Percentiles rank a stretch among this genome's conserved stretches.
These are phyloP conservation scores for Argyrosomus regius DNA, from an alignment of 2,797 vertebrate genomes.

Conservation along the genomic window DNA sequence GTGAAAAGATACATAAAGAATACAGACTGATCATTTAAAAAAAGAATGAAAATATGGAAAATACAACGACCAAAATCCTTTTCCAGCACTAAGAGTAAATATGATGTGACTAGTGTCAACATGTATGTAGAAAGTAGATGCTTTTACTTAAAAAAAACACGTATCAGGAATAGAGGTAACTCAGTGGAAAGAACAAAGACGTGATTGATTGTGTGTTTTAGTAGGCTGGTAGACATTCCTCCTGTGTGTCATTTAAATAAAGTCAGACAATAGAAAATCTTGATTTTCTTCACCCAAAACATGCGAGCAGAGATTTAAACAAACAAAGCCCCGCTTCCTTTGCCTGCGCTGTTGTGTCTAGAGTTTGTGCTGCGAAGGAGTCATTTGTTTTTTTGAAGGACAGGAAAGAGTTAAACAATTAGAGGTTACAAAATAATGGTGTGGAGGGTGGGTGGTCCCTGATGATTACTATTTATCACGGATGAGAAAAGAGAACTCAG, in stretches of 20 bases:
- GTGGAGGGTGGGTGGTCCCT: slow-evolving; percentile 69
- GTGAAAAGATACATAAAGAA: slow-evolving; percentile 18
- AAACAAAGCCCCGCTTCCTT: slow-evolving; percentile 58
- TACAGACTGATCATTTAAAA: slow-evolving; percentile 19
- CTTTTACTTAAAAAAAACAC: neutral
- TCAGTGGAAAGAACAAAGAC: slow-evolving; percentile 3
- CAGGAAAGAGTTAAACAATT: slow-evolving; percentile 85
- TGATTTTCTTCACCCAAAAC: slow-evolving; percentile 54
- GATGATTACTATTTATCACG: slow-evolving; percentile 75
- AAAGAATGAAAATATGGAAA: neutral
- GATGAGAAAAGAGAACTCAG: slow-evolving; percentile 71
- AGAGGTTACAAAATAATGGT: slow-evolving; percentile 69
- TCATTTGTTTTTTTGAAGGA: slow-evolving; percentile 74
- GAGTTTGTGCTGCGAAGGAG: slow-evolving; percentile 24
- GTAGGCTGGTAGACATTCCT: neutral
- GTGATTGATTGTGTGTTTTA: neutral
- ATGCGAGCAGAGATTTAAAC: slow-evolving; percentile 25
- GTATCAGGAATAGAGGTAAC: neutral
- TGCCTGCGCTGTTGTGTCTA: slow-evolving; percentile 49
- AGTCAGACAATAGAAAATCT: slow-evolving; percentile 1
- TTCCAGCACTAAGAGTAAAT: neutral
- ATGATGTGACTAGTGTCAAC: neutral
- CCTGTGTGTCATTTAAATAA: slow-evolving; percentile 21
- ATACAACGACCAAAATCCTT: neutral
- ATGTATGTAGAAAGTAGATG: neutral